These are phyloP conservation scores for Drepana arcuata DNA, from an alignment of 1,140 invertebrate species.

Conservation along the genomic window DNA sequence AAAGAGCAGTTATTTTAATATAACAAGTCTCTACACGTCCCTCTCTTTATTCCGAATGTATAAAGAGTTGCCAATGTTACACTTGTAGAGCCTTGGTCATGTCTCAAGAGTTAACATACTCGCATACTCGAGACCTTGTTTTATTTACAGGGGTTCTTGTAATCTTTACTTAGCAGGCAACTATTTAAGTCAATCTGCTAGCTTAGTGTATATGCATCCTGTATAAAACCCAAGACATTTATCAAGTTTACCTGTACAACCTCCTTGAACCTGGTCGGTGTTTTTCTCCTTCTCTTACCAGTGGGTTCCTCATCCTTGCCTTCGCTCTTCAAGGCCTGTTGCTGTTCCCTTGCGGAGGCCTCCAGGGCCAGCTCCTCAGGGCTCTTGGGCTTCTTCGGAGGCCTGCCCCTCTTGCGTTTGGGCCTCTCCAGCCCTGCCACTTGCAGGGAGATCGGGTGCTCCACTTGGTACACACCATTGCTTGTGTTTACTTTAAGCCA, in stretches of 20 bases:
- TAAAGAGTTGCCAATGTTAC: too few species aligned
- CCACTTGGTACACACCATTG: conserved; percentile 42
- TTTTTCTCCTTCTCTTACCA: conserved; percentile 75
- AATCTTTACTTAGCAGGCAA: too few species aligned
- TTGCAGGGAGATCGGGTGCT: conserved; percentile 58
- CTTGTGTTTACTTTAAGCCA: conserved; percentile 45
- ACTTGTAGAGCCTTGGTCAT: too few species aligned
- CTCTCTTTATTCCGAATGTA: too few species aligned
- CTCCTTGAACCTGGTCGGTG: conserved; percentile 78
- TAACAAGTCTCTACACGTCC: too few species aligned
- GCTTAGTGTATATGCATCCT: too few species aligned
- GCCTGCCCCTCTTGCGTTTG: conserved; percentile 78
- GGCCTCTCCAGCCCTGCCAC: conserved; percentile 78
- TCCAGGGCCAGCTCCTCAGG: conserved; percentile 52
- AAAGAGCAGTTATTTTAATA: too few species aligned
- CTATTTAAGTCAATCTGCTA: too few species aligned
- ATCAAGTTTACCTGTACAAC: conserved; percentile 72
- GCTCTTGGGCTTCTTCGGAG: conserved; percentile 77
- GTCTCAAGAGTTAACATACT: too few species aligned
- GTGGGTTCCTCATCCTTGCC: conserved; percentile 71
- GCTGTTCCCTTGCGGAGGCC: conserved; percentile 30
- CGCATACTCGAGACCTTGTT: too few species aligned
- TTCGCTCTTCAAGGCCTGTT: conserved; percentile 34
- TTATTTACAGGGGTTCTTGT: too few species aligned
- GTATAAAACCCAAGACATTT: conserved; percentile 2